Conservation (phyloP, 2,888 invertebrate genomes). For the Crioceris asparagi region DNA sequence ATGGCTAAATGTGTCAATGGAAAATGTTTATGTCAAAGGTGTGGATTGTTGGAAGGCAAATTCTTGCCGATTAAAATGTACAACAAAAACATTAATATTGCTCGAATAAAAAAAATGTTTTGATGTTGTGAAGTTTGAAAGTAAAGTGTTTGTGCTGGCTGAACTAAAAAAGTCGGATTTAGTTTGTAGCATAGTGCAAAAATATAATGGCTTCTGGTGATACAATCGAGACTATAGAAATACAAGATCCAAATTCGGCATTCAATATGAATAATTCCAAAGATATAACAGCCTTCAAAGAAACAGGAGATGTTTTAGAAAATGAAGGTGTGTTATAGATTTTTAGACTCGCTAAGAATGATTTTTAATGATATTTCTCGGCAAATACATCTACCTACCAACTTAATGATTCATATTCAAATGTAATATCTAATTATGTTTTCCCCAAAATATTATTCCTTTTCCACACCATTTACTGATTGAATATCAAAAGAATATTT, state of each 20-base stretch:
- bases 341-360: no score
- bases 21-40: slow-evolving; percentile 32
- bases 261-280: slow-evolving; percentile 44
- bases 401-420: no score
- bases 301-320: slow-evolving; percentile 47
- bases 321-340: slow-evolving; percentile 43
- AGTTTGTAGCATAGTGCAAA: slow-evolving; percentile 19
- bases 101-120: slow-evolving; percentile 19
- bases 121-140: slow-evolving; percentile 17
- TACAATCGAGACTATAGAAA: slow-evolving; percentile 67
- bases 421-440: no score
- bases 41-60: slow-evolving; percentile 48
- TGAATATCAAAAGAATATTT: no score
- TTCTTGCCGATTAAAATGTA: slow-evolving; percentile 20
- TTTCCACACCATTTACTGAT: no score
- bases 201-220: slow-evolving; percentile 70
- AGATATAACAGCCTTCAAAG: slow-evolving; percentile 45
- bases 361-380: no score
- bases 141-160: slow-evolving; percentile 16
- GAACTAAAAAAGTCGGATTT: slow-evolving; percentile 11
- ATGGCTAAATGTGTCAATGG: slow-evolving; percentile 34
- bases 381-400: no score
- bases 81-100: slow-evolving; percentile 15
- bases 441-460: no score
- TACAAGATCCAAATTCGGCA: slow-evolving; percentile 52